Percentiles rank a stretch among this genome's conserved stretches.
Evolutionary conservation across 1,140 invertebrate genomes (phyloP).

Genomic region (Sycobia sp.): DNA sequence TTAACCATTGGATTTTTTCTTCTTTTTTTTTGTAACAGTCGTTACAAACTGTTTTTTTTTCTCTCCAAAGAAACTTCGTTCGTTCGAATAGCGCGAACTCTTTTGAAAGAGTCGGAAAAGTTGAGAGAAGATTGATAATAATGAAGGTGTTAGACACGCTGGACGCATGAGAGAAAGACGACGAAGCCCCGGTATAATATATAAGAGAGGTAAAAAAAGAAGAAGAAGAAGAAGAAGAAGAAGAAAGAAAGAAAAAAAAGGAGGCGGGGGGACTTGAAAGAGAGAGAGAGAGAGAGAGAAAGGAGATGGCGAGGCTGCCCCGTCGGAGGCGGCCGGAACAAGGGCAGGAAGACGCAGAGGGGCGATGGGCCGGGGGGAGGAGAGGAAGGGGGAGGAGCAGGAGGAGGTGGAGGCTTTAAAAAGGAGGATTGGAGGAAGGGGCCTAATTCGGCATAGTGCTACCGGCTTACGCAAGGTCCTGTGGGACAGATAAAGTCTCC

Average conservation of each 20-base stretch:
- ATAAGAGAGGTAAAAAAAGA: conserved; percentile 27
- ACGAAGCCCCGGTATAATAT: background rate
- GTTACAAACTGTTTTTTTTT: no score
- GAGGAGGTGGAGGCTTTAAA: background rate
- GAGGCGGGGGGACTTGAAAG: conserved; percentile 37
- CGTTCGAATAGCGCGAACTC: no score
- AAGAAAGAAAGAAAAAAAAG: conserved; percentile 39
- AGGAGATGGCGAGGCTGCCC: conserved; percentile 29
- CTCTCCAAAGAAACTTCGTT: no score
- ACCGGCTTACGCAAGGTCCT: conserved; percentile 53
- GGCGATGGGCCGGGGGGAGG: background rate
- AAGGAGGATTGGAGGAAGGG: conserved; percentile 39
- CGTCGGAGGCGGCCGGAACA: background rate
- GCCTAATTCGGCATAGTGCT: conserved; percentile 53
- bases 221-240: conserved; percentile 22
- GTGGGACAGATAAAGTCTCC: conserved; percentile 25
- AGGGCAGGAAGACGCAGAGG: background rate
- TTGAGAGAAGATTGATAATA: conserved; percentile 13
- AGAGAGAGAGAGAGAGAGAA: conserved; percentile 39
- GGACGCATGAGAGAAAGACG: conserved; percentile 7
- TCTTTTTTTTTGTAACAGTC: no score
- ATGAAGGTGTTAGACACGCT: conserved; percentile 35
- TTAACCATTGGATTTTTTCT: no score
- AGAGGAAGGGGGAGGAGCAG: background rate
- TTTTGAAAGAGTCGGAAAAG: conserved; percentile 9